Conservation (phyloP, 2,888 invertebrate genomes). For the Pristionchus exspectatus region DNA sequence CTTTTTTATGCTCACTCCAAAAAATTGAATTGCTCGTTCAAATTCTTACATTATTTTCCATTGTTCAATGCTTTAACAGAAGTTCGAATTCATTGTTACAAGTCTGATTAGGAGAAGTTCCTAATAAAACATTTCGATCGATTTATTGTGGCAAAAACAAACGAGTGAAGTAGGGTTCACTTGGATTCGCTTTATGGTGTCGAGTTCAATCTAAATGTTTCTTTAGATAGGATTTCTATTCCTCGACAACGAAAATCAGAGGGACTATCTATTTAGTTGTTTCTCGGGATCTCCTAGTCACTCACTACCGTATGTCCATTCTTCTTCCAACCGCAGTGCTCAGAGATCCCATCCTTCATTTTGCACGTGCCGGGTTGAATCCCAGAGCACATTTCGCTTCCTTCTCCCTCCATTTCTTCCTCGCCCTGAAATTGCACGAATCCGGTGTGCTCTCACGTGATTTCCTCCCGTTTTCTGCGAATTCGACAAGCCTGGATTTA, state of each 20-base stretch:
- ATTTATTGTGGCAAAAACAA: no score
- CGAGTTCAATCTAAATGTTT: no score
- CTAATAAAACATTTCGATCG: no score
- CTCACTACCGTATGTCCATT: background rate
- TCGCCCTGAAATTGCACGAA: conserved; percentile 1
- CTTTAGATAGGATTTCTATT: no score
- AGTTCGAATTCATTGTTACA: background rate
- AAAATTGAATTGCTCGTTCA: background rate
- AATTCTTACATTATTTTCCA: background rate
- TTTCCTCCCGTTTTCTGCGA: background rate
- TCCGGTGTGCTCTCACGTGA: conserved; percentile 14
- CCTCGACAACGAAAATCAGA: no score
- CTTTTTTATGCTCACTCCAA: background rate
- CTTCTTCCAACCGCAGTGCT: background rate
- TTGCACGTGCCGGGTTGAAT: background rate
- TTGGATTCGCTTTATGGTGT: no score
- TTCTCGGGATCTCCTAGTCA: background rate
- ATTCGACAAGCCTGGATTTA: background rate
- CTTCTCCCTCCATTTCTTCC: background rate
- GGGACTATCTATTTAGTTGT: background rate
- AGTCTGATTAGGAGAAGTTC: background rate
- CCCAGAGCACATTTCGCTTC: background rate
- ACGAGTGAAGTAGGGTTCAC: no score
- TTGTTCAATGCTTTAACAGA: background rate
- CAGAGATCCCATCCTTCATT: background rate